These are phyloP conservation scores for Plebejus argus DNA, from an alignment of 2,888 invertebrate species.

Conservation along the genomic window DNA sequence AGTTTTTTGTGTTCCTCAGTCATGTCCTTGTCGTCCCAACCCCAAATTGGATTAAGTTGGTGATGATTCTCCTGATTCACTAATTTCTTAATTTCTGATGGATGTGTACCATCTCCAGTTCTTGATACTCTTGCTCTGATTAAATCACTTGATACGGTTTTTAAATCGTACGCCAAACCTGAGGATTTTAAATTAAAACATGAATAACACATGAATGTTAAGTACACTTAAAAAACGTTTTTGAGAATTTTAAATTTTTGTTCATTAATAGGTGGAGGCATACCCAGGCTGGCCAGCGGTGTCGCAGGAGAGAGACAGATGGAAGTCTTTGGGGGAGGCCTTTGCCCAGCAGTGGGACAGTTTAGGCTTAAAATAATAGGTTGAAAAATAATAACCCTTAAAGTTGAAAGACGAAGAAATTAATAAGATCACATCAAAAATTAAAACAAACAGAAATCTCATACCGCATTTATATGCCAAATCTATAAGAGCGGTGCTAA, in stretches of 20 bases:
- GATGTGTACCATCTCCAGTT: constrained; percentile 87
- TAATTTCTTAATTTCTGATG: constrained; percentile 45
- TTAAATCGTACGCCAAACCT: constrained; percentile 93
- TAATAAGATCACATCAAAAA: background rate
- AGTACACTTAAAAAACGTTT: too few relatives aligned
- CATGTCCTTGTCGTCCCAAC: constrained; percentile 92
- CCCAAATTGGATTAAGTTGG: constrained; percentile 85
- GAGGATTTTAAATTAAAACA: constrained; percentile 45
- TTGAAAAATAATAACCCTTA: background rate
- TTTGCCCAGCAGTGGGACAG: too few relatives aligned
- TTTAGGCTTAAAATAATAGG: background rate
- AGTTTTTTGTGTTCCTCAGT: constrained; percentile 83
- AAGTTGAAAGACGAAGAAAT: too few relatives aligned
- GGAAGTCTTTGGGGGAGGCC: too few relatives aligned
- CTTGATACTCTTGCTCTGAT: constrained; percentile 84
- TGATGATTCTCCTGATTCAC: constrained; percentile 54
- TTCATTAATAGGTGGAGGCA: background rate
- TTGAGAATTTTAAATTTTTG: too few relatives aligned
- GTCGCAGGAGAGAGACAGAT: too few relatives aligned
- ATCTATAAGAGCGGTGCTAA: constrained; percentile 84
- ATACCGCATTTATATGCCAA: constrained; percentile 85
- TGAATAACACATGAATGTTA: too few relatives aligned
- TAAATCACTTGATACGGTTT: constrained; percentile 87
- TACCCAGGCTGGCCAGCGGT: too few relatives aligned
- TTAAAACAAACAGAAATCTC: background rate